A percentile compares a stretch with the other conserved stretches of the same genome.
Evolutionary conservation across 2,888 invertebrate genomes (phyloP).

Genomic region (Blera fallax): DNA sequence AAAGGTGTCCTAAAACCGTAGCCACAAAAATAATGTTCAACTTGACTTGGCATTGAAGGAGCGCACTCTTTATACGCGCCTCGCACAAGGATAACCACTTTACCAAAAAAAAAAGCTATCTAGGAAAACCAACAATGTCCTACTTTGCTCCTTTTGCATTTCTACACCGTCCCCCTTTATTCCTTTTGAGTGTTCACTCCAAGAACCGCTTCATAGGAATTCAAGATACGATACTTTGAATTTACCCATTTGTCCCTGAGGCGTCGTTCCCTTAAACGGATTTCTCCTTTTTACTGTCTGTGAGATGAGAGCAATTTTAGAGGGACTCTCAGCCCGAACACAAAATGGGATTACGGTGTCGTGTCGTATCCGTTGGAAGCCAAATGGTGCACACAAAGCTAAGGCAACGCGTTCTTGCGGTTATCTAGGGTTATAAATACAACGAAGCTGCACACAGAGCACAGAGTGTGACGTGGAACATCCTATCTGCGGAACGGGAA

Average conservation of each 20-base stretch:
- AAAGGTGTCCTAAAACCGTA: conserved; percentile 49
- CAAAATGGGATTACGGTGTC: conserved; percentile 60
- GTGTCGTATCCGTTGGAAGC: conserved; percentile 48
- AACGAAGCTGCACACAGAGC: neutral
- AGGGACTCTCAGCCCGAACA: neutral
- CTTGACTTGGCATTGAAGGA: conserved; percentile 57
- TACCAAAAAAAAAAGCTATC: conserved; percentile 25
- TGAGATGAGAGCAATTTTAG: conserved; percentile 27
- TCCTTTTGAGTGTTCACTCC: conserved; percentile 2
- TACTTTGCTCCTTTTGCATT: conserved; percentile 30
- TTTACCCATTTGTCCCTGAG: conserved; percentile 58
- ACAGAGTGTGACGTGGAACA: neutral
- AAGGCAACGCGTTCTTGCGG: conserved; percentile 31
- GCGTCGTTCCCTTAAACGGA: conserved; percentile 68
- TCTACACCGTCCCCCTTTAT: neutral
- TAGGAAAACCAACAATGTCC: conserved; percentile 23
- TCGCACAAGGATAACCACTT: conserved; percentile 43
- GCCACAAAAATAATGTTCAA: conserved; percentile 62
- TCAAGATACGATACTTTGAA: conserved; percentile 44
- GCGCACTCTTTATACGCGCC: conserved; percentile 5
- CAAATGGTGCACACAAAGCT: conserved; percentile 36
- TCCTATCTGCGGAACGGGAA: neutral
- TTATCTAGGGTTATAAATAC: conserved; percentile 29
- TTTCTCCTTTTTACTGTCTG: conserved; percentile 41
- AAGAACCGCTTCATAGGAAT: conserved; percentile 35